phyloP scores from a whole-genome alignment of 2,797 vertebrate species.

The Decapterus maruadsi region DNA sequence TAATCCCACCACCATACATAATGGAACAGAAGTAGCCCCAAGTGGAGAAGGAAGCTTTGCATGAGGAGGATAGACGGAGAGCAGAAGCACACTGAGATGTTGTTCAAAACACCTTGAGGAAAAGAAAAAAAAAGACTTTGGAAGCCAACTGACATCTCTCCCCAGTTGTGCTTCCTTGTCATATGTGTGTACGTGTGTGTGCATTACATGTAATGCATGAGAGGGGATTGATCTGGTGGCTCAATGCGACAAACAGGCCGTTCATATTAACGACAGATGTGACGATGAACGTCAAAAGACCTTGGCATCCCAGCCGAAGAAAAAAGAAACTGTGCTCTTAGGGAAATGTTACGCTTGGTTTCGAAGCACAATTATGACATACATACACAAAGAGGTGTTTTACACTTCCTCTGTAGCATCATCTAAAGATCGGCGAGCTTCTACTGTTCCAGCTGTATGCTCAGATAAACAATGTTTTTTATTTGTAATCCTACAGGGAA shows the following conservation, averaged over 20 bases:
- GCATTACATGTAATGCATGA: conserved; percentile 44
- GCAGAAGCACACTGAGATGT: conserved; percentile 67
- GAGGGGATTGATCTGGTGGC: conserved; percentile 56
- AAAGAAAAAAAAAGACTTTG: conserved; percentile 60
- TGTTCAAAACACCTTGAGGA: conserved; percentile 78
- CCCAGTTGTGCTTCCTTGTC: conserved; percentile 47
- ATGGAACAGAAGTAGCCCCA: conserved; percentile 87
- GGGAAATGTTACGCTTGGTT: conserved; percentile 48
- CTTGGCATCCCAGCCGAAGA: conserved; percentile 63
- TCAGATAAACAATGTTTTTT: conserved; percentile 1
- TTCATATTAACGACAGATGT: conserved; percentile 66
- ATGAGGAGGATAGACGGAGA: conserved; percentile 74
- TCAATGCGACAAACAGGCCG: conserved; percentile 65
- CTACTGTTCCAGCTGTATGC: conserved; percentile 6
- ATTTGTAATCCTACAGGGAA: conserved; percentile 12
- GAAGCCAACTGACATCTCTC: conserved; percentile 68
- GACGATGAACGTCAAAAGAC: conserved; percentile 47
- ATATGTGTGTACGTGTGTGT: conserved; percentile 32
- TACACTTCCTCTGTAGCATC: conserved; percentile 27
- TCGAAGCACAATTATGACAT: conserved; percentile 53
- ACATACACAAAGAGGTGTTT: conserved; percentile 15
- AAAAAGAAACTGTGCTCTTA: conserved; percentile 40
- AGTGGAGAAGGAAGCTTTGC: conserved; percentile 81
- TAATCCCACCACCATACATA: conserved; percentile 86
- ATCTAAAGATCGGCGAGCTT: conserved; percentile 27